Evolutionary conservation across 2,797 vertebrate genomes (phyloP).

Genomic region (Chromis chromis): DNA sequence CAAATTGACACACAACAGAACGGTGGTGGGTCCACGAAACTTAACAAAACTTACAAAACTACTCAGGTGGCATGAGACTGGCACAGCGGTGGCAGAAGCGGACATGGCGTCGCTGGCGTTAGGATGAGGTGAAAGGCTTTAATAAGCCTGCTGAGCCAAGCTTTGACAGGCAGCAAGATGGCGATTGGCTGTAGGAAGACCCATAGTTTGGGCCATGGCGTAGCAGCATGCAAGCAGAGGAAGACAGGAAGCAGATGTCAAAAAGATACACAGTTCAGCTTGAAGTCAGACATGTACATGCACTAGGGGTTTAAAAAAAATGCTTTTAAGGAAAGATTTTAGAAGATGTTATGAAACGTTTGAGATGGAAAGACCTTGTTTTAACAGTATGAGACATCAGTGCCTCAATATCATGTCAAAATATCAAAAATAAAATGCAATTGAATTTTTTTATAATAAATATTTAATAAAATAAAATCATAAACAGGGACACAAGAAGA

Average conservation of each 20-base stretch:
- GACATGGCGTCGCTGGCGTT: constrained; percentile 57
- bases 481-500: not conserved
- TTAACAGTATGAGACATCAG: constrained; percentile 17
- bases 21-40: constrained; percentile 3
- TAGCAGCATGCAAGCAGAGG: constrained; percentile 73
- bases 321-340: not conserved
- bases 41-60: constrained; percentile 73
- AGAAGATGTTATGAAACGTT: not conserved
- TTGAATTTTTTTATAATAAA: constrained; percentile 9
- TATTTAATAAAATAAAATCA: constrained; percentile 8
- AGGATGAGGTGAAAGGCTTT: constrained; percentile 68
- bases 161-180: constrained; percentile 61
- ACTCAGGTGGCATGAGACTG: constrained; percentile 51
- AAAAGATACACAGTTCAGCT: constrained; percentile 39
- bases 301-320: not conserved
- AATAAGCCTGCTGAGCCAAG: constrained; percentile 64
- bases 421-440: not conserved
- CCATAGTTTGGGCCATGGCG: constrained; percentile 55
- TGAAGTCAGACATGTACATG: constrained; percentile 35
- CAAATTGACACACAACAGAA: constrained; percentile 17
- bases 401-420: not conserved
- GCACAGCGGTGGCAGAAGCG: constrained; percentile 49
- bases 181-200: constrained; percentile 61
- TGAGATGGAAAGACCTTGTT: not conserved
- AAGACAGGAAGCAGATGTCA: constrained; percentile 60